phyloP scores from a whole-genome alignment of 2,888 invertebrate genomes.

The Epistrophe grossulariae region DNA sequence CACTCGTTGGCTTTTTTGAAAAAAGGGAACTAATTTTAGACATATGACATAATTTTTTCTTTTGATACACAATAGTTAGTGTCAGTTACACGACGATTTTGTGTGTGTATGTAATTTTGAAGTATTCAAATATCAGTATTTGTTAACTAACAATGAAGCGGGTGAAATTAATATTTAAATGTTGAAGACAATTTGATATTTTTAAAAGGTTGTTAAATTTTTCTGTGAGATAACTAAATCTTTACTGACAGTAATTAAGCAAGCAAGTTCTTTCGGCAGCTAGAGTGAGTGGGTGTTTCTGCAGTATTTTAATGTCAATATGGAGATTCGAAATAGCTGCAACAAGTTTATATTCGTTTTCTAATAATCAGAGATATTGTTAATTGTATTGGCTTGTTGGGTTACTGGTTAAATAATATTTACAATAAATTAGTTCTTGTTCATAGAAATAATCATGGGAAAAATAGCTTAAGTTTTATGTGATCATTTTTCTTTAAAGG shows the following conservation, averaged over 20 bases:
- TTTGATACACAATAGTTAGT: conserved; percentile 46
- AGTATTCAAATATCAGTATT: background rate
- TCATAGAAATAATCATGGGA: too few relatives aligned
- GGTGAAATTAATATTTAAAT: background rate
- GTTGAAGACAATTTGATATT: background rate
- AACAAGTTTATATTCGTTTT: too few relatives aligned
- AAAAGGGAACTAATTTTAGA: conserved; percentile 67
- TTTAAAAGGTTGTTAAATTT: background rate
- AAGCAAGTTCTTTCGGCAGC: background rate
- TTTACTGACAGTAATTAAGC: background rate
- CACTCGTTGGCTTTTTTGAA: conserved; percentile 6
- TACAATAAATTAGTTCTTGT: too few relatives aligned
- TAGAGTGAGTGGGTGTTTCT: background rate
- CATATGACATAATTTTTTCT: conserved; percentile 73
- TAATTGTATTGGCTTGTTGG: too few relatives aligned
- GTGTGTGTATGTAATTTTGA: background rate
- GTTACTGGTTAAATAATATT: too few relatives aligned
- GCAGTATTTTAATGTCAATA: background rate
- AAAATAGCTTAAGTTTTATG: too few relatives aligned
- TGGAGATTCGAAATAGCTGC: too few relatives aligned
- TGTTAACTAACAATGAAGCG: conserved; percentile 1
- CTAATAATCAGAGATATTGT: too few relatives aligned
- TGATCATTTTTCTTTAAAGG: too few relatives aligned
- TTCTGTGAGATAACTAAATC: background rate
- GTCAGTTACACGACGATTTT: conserved; percentile 45